phyloP scores from a whole-genome alignment of 2,113 vertebrate genomes.

The Ondatra zibethicus region DNA sequence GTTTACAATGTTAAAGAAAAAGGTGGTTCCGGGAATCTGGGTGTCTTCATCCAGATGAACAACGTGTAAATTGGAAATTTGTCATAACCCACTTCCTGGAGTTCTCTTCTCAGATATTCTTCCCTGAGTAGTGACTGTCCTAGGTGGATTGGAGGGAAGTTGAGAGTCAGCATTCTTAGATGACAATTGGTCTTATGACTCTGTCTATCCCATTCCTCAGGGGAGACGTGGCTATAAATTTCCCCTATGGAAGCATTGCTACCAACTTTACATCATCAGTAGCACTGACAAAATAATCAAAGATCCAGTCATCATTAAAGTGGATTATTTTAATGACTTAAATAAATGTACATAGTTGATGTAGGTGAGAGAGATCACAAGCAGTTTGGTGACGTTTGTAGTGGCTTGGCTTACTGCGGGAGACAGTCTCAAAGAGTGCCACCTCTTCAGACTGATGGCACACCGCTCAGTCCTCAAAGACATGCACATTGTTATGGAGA shows the following conservation, averaged over 20 bases:
- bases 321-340: constrained; percentile 73
- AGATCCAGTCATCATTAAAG: constrained; percentile 56
- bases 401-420: neutral
- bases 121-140: neutral
- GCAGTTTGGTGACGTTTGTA: neutral
- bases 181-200: neutral
- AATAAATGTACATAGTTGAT: constrained; percentile 22
- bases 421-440: neutral
- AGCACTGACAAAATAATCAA: constrained; percentile 6
- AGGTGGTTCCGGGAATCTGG: neutral
- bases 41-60: neutral
- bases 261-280: neutral
- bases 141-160: neutral
- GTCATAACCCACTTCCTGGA: neutral
- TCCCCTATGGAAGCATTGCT: neutral
- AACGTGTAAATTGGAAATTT: neutral
- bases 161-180: neutral
- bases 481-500: constrained; percentile 10
- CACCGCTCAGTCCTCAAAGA: neutral
- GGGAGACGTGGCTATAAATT: constrained; percentile 41
- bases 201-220: neutral
- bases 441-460: neutral
- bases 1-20: neutral
- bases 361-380: neutral
- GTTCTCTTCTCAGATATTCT: neutral